Conservation (phyloP, 2,113 vertebrate species). For the Natator depressus region DNA sequence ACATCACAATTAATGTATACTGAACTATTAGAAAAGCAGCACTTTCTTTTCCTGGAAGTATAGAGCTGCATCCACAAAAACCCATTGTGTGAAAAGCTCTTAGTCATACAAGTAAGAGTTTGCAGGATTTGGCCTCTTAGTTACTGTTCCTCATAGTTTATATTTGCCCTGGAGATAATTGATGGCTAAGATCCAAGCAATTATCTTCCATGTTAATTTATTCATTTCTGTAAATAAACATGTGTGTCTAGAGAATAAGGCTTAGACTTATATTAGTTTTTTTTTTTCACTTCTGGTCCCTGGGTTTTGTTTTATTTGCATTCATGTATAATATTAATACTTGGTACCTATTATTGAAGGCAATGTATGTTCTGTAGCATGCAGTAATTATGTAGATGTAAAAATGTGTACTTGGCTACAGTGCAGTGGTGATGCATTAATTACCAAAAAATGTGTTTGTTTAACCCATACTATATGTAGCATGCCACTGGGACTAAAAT, state of each 20-base stretch:
- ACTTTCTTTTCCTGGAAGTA: not conserved
- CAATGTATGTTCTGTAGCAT: not conserved
- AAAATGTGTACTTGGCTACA: not conserved
- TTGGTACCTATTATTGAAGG: not conserved
- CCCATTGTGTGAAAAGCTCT: not conserved
- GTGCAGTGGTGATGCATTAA: rapidly evolving
- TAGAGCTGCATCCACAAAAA: not conserved
- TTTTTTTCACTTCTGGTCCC: not conserved
- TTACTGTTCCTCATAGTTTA: not conserved
- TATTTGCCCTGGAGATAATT: not conserved
- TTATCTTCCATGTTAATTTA: not conserved
- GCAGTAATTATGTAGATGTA: not conserved
- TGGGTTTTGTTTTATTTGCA: not conserved
- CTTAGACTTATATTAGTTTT: rapidly evolving
- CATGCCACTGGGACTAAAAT: rapidly evolving
- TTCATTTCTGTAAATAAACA: not conserved
- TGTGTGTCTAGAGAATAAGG: not conserved
- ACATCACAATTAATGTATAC: not conserved
- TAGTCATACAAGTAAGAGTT: not conserved
- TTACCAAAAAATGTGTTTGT: not conserved
- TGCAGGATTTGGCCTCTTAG: not conserved
- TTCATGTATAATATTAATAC: not conserved
- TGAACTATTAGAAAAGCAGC: not conserved
- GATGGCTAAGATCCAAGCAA: not conserved
- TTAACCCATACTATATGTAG: not conserved